phyloP scores from a whole-genome alignment of 2,113 vertebrate genomes.

The Pluvianellus socialis region DNA sequence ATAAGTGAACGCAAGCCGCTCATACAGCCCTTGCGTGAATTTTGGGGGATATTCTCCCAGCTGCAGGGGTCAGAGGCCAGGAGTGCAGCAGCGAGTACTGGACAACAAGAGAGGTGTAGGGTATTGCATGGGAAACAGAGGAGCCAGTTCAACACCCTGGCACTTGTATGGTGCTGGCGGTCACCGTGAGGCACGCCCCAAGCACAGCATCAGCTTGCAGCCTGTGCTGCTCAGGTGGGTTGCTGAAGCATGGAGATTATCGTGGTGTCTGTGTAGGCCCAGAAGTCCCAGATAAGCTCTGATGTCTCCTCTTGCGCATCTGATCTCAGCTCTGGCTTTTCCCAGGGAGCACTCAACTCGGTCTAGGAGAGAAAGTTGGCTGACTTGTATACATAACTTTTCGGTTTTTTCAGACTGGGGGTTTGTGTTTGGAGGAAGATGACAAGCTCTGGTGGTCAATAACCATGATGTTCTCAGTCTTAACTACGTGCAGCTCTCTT shows the following conservation, averaged over 20 bases:
- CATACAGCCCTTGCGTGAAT: neutral
- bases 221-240: neutral
- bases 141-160: neutral
- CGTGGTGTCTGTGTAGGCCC: neutral
- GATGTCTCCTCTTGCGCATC: neutral
- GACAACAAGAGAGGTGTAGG: neutral
- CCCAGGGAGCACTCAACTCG: neutral
- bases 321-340: neutral
- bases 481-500: neutral
- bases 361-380: neutral
- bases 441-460: neutral
- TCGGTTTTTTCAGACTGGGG: neutral
- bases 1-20: neutral
- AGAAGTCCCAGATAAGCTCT: neutral
- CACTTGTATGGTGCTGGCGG: neutral
- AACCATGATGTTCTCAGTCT: neutral
- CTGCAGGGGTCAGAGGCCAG: neutral
- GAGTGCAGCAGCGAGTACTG: neutral
- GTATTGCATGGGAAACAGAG: neutral
- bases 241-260: neutral
- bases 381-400: neutral
- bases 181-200: neutral
- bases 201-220: neutral
- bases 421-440: neutral
- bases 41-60: neutral